Evolutionary conservation across 2,888 invertebrate species (phyloP), one percentile per base, ranked within the genome.

Genomic region (Nebria brevicollis): DNA sequence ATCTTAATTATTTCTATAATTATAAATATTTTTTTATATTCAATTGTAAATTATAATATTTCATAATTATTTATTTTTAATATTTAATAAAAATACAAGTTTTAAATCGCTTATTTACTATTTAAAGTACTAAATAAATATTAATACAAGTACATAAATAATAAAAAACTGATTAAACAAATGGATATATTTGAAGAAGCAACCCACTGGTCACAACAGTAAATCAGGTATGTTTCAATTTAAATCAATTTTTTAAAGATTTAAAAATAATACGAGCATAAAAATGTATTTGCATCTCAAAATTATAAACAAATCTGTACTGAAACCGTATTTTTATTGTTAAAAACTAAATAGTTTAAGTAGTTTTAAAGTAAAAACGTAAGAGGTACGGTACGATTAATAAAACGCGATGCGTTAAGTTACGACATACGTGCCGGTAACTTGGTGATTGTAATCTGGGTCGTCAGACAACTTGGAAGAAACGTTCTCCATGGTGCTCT

Each of bases 361-460:
- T 20, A 20, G 20, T 20, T 20, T 20, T 34, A 34, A 54, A 54
- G 54, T 13, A 54, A 54, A 7, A 54, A 54, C 54, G 54, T 7
- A 54, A 13, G 54, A 54, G 13, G 6, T 54, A 7, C 54, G 54
- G 8, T 8, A 54, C 54, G 54, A 8, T 54, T 54, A 54, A 54
- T 54, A 54, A 54, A 54, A 54, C 4, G 8, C 34, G 34, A 2
- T 54, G 54, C 2, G 11, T 7, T 8, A 54, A 54, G 54, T 13
- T 11, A 0, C 11, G 54, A 54, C 54, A 6, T 54, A 54, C 70
- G 34, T 70, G 5, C 11, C 70, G 25, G 25, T 70, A 25, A 26
- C 70, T 70, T 70, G 7, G 79, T 66, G 75, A 79, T 79, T 78
- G 74, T 78, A 78, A 79, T 74, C 73, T 79, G 68, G 79, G 79